Evolutionary conservation across 2,113 vertebrate genomes (phyloP).

Genomic region (Haemorhous mexicanus): DNA sequence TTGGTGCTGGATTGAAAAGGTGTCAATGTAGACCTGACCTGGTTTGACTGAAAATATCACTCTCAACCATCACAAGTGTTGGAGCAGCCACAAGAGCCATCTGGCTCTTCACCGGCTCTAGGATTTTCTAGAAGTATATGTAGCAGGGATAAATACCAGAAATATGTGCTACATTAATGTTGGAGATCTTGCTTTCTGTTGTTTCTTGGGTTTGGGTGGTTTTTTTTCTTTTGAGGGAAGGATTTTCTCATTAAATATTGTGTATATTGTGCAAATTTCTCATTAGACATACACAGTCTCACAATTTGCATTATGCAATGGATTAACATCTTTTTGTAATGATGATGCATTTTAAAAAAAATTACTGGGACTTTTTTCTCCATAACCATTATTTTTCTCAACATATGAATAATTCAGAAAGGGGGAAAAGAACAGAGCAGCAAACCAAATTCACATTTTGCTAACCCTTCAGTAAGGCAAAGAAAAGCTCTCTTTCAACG

Average conservation of each 20-base stretch:
- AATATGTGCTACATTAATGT: rapidly evolving
- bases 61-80: not conserved
- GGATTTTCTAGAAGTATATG: not conserved
- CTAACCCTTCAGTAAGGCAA: not conserved
- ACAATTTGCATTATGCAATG: not conserved
- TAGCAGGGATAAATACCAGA: not conserved
- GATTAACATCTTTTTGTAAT: not conserved
- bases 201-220: too few relatives aligned
- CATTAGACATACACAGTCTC: not conserved
- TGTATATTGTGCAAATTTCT: not conserved
- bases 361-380: not conserved
- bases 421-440: not conserved
- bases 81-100: not conserved
- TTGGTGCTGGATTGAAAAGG: not conserved
- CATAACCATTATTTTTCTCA: not conserved
- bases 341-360: not conserved
- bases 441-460: not conserved
- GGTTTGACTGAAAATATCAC: not conserved
- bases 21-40: not conserved
- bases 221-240: not conserved
- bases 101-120: not conserved
- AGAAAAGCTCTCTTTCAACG: not conserved
- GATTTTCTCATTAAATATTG: not conserved
- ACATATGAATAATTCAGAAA: not conserved
- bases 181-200: not conserved